Conservation (phyloP, 2,113 vertebrate species). For the Donacobius atricapilla region DNA sequence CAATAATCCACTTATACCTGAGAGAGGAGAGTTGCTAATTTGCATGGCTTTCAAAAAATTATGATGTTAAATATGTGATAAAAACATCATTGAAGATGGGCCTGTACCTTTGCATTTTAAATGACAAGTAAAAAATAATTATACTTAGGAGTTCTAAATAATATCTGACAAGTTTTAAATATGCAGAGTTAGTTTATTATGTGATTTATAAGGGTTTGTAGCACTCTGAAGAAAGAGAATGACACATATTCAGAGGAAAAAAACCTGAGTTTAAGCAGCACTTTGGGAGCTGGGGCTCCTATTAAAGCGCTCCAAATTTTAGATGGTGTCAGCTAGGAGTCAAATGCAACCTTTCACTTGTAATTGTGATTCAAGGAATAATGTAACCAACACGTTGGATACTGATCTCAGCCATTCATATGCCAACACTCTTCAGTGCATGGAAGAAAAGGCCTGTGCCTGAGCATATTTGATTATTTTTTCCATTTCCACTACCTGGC, state of each 20-base stretch:
- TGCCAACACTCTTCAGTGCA: neutral
- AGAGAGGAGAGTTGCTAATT: neutral
- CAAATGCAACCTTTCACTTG: neutral
- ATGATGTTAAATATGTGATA: neutral
- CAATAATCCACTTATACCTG: neutral
- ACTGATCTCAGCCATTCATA: neutral
- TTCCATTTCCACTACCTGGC: neutral
- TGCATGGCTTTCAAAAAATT: neutral
- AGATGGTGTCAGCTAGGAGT: neutral
- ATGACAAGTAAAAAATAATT: slow-evolving; percentile 13
- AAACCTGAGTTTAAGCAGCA: neutral
- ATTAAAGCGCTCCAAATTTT: neutral
- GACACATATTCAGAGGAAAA: neutral
- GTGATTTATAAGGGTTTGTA: neutral
- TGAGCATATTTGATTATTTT: neutral
- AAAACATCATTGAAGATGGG: neutral
- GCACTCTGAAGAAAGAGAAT: neutral
- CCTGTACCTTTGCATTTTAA: neutral
- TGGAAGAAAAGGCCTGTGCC: neutral
- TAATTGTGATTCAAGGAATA: neutral
- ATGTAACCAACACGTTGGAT: neutral
- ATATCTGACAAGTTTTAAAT: neutral
- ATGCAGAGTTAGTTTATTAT: neutral
- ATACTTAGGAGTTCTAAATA: neutral
- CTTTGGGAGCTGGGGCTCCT: neutral